These are phyloP conservation scores for Sialis lutaria DNA, from an alignment of 2,888 invertebrate genomes.

Conservation along the genomic window DNA sequence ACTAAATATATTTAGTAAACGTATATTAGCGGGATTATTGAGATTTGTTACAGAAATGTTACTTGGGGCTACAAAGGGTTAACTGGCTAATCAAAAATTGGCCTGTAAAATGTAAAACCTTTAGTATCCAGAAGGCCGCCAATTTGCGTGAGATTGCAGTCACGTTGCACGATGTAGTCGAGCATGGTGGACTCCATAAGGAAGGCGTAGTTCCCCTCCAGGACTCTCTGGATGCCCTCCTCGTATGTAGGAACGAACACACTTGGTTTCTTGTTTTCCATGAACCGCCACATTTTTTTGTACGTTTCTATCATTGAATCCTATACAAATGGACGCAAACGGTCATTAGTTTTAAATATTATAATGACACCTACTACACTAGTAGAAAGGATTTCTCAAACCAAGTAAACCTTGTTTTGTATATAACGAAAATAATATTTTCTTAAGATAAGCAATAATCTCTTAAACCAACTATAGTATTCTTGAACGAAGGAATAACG, in stretches of 20 bases:
- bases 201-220: slow-evolving; percentile 70
- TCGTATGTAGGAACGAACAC: slow-evolving; percentile 60
- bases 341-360: too few species aligned
- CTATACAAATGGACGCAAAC: slow-evolving; percentile 23
- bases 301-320: slow-evolving; percentile 66
- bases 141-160: slow-evolving; percentile 77
- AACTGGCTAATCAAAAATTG: too few species aligned
- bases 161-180: slow-evolving; percentile 64
- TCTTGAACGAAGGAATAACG: too few species aligned
- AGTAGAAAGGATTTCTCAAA: too few species aligned
- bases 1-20: too few species aligned
- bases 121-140: slow-evolving; percentile 71
- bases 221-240: slow-evolving; percentile 58
- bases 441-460: too few species aligned
- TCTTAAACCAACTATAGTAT: too few species aligned
- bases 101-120: slow-evolving; percentile 33
- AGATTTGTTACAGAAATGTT: too few species aligned
- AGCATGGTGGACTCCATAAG: slow-evolving; percentile 81
- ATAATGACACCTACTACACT: background rate
- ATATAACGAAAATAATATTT: too few species aligned
- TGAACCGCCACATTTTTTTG: slow-evolving; percentile 68
- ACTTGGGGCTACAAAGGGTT: too few species aligned
- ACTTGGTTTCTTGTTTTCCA: slow-evolving; percentile 52
- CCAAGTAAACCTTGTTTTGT: too few species aligned
- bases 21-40: too few species aligned